phyloP scores from a whole-genome alignment of 2,113 vertebrate species.

The Holacanthus passer region DNA sequence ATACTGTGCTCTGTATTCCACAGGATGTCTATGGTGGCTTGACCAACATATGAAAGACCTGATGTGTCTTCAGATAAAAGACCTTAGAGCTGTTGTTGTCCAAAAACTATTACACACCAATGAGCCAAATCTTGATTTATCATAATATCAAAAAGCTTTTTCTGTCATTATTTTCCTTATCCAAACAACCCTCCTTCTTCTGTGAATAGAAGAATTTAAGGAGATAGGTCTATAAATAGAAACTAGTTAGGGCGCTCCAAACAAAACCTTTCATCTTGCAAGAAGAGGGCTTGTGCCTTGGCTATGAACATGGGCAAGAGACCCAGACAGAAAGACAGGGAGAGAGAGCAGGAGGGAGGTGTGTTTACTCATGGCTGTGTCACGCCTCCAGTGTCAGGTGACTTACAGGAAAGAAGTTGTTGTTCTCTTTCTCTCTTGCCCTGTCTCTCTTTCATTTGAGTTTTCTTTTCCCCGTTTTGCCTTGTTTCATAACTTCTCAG shows the following conservation, averaged over 20 bases:
- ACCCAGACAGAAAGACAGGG: slow-evolving; percentile 28
- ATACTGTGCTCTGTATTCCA: too few species aligned
- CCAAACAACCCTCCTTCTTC: background rate
- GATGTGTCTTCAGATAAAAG: background rate
- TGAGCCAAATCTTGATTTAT: background rate
- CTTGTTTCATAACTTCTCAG: slow-evolving; percentile 36
- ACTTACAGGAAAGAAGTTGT: slow-evolving; percentile 79
- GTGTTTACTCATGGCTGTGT: slow-evolving; percentile 71
- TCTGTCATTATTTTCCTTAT: background rate
- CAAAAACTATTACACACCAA: background rate
- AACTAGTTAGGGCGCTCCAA: slow-evolving; percentile 8
- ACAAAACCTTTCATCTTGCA: slow-evolving; percentile 44
- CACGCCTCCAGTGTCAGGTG: slow-evolving; percentile 78
- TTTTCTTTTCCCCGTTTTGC: slow-evolving; percentile 10
- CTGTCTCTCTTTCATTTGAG: slow-evolving; percentile 27
- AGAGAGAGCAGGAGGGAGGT: slow-evolving; percentile 36
- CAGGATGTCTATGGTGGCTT: too few species aligned
- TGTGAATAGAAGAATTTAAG: background rate
- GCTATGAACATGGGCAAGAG: slow-evolving; percentile 24
- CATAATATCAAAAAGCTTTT: background rate
- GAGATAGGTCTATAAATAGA: slow-evolving; percentile 34
- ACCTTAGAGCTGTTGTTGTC: too few species aligned
- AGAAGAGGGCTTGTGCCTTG: slow-evolving; percentile 13
- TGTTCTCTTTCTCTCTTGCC: slow-evolving; percentile 56
- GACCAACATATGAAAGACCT: background rate